These are phyloP conservation scores for Parasteatoda tepidariorum DNA, from an alignment of 1,140 invertebrate species.

Conservation along the genomic window DNA sequence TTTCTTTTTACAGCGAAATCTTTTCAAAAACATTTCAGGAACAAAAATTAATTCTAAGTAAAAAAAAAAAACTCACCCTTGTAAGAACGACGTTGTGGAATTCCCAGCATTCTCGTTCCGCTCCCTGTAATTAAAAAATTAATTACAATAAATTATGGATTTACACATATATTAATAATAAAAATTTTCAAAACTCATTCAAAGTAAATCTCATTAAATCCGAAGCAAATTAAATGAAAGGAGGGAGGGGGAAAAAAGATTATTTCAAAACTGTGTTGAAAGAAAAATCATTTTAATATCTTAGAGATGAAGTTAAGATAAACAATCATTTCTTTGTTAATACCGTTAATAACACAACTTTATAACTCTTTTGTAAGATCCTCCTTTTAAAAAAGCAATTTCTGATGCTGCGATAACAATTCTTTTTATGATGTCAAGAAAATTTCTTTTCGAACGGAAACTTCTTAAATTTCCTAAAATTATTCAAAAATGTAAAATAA, in stretches of 20 bases:
- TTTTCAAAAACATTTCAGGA: no score
- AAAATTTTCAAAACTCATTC: neutral
- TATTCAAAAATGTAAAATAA: no score
- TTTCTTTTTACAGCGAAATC: no score
- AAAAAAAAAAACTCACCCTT: slow-evolving; percentile 73
- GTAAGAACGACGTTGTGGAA: slow-evolving; percentile 91
- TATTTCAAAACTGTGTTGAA: neutral
- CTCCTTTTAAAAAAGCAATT: neutral
- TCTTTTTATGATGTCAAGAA: no score
- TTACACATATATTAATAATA: neutral
- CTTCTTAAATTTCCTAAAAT: no score
- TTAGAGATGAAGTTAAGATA: neutral
- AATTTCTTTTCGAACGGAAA: no score
- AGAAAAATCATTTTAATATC: neutral
- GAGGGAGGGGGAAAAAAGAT: neutral
- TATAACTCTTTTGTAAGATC: neutral
- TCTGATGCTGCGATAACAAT: no score
- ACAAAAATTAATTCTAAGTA: neutral
- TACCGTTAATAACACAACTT: neutral
- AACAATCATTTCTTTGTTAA: neutral
- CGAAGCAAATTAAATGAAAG: neutral
- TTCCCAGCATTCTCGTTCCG: slow-evolving; percentile 85
- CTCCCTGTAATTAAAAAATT: slow-evolving; percentile 70
- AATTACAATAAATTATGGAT: neutral
- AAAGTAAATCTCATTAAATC: neutral